Evolutionary conservation across 1,140 invertebrate genomes (phyloP), one percentile per base, ranked within the genome.

Genomic region (Pogonomyrmex barbatus): DNA sequence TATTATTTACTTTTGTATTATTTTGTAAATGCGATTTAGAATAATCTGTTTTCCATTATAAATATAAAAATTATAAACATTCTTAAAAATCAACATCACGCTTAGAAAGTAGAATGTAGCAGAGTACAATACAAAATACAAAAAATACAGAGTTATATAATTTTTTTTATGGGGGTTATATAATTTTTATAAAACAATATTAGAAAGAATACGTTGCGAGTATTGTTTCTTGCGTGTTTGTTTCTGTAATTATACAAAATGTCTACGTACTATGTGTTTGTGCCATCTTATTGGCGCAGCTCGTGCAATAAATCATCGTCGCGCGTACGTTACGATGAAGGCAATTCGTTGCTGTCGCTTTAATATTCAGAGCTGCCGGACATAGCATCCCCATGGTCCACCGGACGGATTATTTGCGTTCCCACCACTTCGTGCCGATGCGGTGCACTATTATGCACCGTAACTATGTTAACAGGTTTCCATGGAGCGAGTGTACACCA

Each of bases 381-480:
- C 30, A 39, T 36, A 81, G 58, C n/a, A 30, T 45, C 30, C 42
- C 42, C 39, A 45, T 45, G 30, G 63, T 2, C 14, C 36, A 24
- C 5, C 33, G 24, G 14, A 10, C 2, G 52, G 50, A 70, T 81
- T 81, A 81, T 70, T 81, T 56, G 52, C 24, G 39, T 81, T 56
- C 17, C 12, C 60, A 42, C 36, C 45, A 42, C 12, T 24, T 36
- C 60, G 12, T 30, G 12, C n/a, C 5, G 45, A 17, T 3, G n/a
- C 50, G 45, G 30, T 3, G n/a, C 50, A 24, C 39, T 17, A 81
- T 70, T 81, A 50, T 68, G 50, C 24, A 33, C 1, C 12, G 4
- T 58, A 70, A 70, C 78, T 81, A 24, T 52, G 65, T 81, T 81
- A 45, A 70, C 58, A 24, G 24, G 45, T 30, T 47, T 39, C n/a